Conservation (phyloP, 2,888 invertebrate species). For the Tenthredo amoena region DNA sequence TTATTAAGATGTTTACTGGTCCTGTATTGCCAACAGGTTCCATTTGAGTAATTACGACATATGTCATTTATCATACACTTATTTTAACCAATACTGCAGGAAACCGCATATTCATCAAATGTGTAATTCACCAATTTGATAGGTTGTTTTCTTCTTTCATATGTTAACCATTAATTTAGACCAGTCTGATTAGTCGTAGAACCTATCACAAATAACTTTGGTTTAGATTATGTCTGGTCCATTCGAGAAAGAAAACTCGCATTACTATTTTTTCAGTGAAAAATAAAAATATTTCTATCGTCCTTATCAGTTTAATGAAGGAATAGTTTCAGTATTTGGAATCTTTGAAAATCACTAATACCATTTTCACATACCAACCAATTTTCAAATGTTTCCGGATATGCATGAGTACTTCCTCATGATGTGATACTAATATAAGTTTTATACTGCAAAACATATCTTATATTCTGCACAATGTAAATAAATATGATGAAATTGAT, state of each 20-base stretch:
- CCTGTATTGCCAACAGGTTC: not conserved
- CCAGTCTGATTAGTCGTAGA: not conserved
- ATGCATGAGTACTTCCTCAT: not conserved
- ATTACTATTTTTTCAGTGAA: not conserved
- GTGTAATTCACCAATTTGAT: not conserved
- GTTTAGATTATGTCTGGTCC: not conserved
- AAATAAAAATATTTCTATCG: not conserved
- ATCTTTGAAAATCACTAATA: constrained; percentile 25
- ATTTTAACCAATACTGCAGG: not conserved
- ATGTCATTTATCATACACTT: not conserved
- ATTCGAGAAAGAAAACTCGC: not conserved
- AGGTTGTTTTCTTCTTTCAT: not conserved
- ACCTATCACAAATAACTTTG: not conserved
- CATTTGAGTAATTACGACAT: not conserved
- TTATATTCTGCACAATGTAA: constrained; percentile 14
- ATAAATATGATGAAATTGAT: not conserved
- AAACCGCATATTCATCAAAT: not conserved
- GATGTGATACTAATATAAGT: constrained; percentile 36
- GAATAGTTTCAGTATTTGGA: constrained; percentile 4
- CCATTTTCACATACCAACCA: not conserved
- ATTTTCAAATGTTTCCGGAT: constrained; percentile 14
- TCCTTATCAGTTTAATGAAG: not conserved
- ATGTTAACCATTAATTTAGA: not conserved
- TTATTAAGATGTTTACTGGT: not conserved
- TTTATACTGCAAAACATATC: constrained; percentile 19